Evolutionary conservation across 2,113 vertebrate species (phyloP), one percentile per base, ranked within the genome.

Genomic region (Otus sunia): DNA sequence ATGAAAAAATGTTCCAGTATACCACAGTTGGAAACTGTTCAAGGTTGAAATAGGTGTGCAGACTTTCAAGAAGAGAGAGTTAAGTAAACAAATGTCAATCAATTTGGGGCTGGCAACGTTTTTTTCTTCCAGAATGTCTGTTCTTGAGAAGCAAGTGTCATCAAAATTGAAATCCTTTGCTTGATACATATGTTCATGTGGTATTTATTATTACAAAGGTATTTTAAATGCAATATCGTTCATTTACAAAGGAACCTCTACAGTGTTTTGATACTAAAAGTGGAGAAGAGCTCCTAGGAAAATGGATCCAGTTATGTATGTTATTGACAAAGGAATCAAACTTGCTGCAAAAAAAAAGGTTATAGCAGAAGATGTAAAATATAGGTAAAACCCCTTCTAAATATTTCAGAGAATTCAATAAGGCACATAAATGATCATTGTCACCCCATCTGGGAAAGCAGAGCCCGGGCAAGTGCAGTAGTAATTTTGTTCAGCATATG

Each of bases 41-140:
- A 98, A 98, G 98, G 98, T 98, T 98, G 98, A 98, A 98, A 98
- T 98, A 98, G 98, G 98, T 98, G 98, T 98, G 98, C 98, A 98
- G 96, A 98, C 98, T 98, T 98, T 98, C 98, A 98, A 98, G 98
- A 98, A 98, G 97, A 98, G 98, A 98, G 97, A 98, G 98, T 98
- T 98, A 98, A 98, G 97, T 98, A 98, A 98, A 98, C 98, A 98
- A 98, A 98, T 97, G 98, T 98, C 98, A 98, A 98, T 98, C 98
- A 98, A 97, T 97, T 97, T 95, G 96, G 96, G 98, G 96, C 97
- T 98, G 97, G 98, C 96, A 97, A 89, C 37, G 17, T 93, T 97
- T 96, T 94, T 94, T 96, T 75, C 97, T 85, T 86, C 95, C 97
- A 98, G 94, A 97, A 97, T 98, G 97, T 98, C 97, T 98, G 97